phyloP scores from a whole-genome alignment of 2,113 vertebrate species.

The Ciconia boyciana region DNA sequence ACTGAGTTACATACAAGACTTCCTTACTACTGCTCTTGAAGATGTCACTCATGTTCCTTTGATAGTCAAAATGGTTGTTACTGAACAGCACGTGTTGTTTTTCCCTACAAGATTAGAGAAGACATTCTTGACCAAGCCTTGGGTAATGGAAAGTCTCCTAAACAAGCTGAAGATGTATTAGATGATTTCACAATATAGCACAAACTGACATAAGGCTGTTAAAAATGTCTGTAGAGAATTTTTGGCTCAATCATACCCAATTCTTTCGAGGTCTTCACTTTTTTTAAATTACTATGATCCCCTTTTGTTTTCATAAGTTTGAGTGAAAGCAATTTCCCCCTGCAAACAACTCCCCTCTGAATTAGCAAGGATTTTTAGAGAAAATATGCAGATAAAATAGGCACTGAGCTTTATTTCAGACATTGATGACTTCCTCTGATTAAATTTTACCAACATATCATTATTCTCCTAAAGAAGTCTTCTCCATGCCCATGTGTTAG shows the following conservation, averaged over 20 bases:
- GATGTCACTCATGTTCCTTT: background rate
- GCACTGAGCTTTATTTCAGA: background rate
- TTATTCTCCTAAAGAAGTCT: background rate
- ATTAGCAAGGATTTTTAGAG: background rate
- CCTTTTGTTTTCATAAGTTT: background rate
- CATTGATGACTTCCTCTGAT: background rate
- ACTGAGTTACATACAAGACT: background rate
- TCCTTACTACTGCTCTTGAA: background rate
- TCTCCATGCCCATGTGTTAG: background rate
- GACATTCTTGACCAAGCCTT: background rate
- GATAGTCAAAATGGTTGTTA: background rate
- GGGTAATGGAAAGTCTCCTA: background rate
- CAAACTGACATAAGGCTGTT: background rate
- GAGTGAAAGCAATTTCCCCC: background rate
- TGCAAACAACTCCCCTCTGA: background rate
- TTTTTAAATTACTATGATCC: background rate
- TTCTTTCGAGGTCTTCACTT: background rate
- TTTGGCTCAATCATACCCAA: background rate
- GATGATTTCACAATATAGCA: background rate
- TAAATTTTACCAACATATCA: background rate
- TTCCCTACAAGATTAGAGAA: background rate
- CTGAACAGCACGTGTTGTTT: background rate
- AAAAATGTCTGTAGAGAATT: background rate
- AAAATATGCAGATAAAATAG: background rate
- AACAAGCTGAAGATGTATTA: background rate